Evolutionary conservation across 2,888 invertebrate species (phyloP).

Genomic region (Clusia tigrina): DNA sequence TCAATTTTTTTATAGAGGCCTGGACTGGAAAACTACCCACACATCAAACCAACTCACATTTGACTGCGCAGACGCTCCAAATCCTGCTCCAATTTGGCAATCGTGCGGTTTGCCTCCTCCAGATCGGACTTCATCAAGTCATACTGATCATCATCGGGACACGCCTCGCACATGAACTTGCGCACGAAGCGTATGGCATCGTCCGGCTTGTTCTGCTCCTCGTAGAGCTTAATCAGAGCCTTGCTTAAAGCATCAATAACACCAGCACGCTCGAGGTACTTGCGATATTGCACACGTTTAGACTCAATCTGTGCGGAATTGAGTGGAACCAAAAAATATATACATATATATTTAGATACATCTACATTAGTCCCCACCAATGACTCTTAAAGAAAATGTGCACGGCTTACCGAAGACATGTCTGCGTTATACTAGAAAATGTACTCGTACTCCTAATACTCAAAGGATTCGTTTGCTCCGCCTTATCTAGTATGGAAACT

Average conservation of each 20-base stretch:
- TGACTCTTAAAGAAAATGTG: background rate
- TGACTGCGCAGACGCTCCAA: slow-evolving; percentile 57
- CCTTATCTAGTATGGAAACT: too few relatives aligned
- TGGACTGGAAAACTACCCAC: background rate
- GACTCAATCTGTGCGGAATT: slow-evolving; percentile 57
- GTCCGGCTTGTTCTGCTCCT: slow-evolving; percentile 63
- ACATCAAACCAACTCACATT: slow-evolving; percentile 52
- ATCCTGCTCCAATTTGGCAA: slow-evolving; percentile 56
- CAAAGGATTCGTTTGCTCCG: too few relatives aligned
- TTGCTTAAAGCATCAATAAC: slow-evolving; percentile 63
- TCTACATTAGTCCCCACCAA: too few relatives aligned
- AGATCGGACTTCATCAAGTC: slow-evolving; percentile 58
- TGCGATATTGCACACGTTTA: slow-evolving; percentile 63
- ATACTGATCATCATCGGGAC: slow-evolving; percentile 60
- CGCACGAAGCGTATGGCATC: slow-evolving; percentile 63
- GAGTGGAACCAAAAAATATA: background rate
- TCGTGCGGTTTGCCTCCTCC: slow-evolving; percentile 54
- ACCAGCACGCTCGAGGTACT: slow-evolving; percentile 62
- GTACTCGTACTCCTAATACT: too few relatives aligned
- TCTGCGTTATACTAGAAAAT: too few relatives aligned
- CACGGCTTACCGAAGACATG: slow-evolving; percentile 58
- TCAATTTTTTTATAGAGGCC: background rate
- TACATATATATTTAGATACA: too few relatives aligned
- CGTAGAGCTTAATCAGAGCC: slow-evolving; percentile 62
- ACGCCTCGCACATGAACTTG: slow-evolving; percentile 61